Evolutionary conservation across 92 coral and sea anemone species (phyloP).

Genomic region (Parazoanthus atlanticus): DNA sequence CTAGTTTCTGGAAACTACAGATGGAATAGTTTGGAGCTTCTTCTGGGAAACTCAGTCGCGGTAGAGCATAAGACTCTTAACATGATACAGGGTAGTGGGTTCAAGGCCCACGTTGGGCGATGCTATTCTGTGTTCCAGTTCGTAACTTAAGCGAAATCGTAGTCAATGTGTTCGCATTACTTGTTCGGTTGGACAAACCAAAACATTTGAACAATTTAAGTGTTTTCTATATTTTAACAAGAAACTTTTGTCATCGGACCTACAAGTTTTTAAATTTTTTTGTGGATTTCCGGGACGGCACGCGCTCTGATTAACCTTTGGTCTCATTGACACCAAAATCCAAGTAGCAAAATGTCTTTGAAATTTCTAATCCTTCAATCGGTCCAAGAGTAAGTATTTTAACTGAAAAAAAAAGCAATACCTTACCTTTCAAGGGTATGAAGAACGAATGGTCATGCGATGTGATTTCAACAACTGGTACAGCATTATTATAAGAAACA

Average conservation of each 20-base stretch:
- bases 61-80: no score
- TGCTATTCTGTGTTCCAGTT: no score
- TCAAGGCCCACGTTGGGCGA: no score
- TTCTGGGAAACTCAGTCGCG: no score
- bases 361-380: not conserved
- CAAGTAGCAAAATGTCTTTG: not conserved
- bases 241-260: not conserved
- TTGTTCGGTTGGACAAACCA: not conserved
- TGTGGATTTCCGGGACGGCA: not conserved
- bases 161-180: not conserved
- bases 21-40: no score
- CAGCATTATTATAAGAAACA: no score
- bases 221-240: not conserved
- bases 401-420: not conserved
- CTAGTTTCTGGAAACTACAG: no score
- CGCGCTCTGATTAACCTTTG: not conserved
- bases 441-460: not conserved
- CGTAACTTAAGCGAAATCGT: no score
- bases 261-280: not conserved
- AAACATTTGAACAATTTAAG: no score
- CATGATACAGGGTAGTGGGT: no score
- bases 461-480: not conserved
- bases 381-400: not conserved
- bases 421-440: not conserved
- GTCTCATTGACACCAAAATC: not conserved